These are phyloP conservation scores for Drosophila sechellia DNA, from an alignment of 1,140 invertebrate genomes.

Conservation along the genomic window DNA sequence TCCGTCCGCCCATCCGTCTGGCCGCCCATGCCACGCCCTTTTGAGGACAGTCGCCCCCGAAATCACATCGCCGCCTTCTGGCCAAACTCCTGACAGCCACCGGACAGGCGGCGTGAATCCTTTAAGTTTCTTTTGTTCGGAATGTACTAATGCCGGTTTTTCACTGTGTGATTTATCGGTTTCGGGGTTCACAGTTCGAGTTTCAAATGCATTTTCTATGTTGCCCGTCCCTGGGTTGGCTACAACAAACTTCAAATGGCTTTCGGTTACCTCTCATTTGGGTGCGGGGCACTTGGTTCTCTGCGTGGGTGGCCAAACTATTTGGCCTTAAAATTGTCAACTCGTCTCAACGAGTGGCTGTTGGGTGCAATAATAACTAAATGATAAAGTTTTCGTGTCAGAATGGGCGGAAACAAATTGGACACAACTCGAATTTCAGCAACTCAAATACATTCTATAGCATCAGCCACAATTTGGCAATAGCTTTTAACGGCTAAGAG, in stretches of 20 bases:
- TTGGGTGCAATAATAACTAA: conserved; percentile 58
- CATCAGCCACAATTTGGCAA: conserved; percentile 3
- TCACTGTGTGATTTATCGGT: conserved; percentile 83
- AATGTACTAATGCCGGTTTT: conserved; percentile 83
- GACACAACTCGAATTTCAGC: conserved; percentile 17
- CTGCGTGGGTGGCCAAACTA: conserved; percentile 44
- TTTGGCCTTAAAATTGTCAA: conserved; percentile 76
- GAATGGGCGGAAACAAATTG: conserved; percentile 27
- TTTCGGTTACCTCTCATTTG: conserved; percentile 50
- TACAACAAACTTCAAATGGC: conserved; percentile 68
- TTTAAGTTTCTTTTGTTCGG: conserved; percentile 74
- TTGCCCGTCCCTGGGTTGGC: conserved; percentile 27
- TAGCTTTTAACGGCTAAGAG: neutral
- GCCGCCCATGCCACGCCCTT: neutral
- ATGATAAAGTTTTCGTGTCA: conserved; percentile 59
- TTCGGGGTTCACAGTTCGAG: conserved; percentile 81
- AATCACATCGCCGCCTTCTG: conserved; percentile 33
- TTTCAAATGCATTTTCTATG: conserved; percentile 83
- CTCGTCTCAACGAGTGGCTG: conserved; percentile 47
- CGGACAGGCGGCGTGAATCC: conserved; percentile 71
- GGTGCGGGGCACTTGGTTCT: neutral
- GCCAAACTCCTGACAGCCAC: conserved; percentile 39
- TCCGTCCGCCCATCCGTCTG: no score
- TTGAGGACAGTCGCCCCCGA: neutral
- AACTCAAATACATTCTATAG: conserved; percentile 3